Evolutionary conservation across 1,140 invertebrate species (phyloP), one percentile per base, ranked within the genome.

Genomic region (Wiebesia pumilae): DNA sequence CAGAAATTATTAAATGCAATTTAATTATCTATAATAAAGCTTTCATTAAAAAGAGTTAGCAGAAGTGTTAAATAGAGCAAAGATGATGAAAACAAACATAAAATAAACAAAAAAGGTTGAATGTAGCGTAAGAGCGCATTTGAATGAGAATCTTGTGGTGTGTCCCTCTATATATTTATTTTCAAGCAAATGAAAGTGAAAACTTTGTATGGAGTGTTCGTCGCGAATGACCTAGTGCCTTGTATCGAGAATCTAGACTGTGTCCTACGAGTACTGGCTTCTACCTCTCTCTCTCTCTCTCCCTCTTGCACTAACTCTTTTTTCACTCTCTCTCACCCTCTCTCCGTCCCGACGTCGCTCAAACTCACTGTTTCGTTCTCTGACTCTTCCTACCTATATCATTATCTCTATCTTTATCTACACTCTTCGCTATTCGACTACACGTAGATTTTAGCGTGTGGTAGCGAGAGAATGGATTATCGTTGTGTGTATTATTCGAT

Each of bases 141-240:
- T 19, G 19, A 0, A 10, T 14, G 77, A 33, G 83, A 84, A 84
- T 84, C 77, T 69, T 30, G 21, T 40, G 71, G 47, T 38, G 83
- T 62, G 43, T 51, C 82, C 71, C 69, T 73, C 69, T 65, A 6
- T 16, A 3, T 47, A 14, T 54, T 35, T 51, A 62, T 38, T 4
- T 43, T 71, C 58, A 30, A 33, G 38, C 54, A 75, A 87, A 93
- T 94, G 92, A 94, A 93, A 94, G 93, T 94, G 93, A 93, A 93
- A 94, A 94, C 90, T 91, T 90, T 3, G 71, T 75, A 19, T 10
- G 38, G 40, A 75, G 88, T 91, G 88, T 89, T 88, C 88, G 90
- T 89, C 89, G 87, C 84, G 75, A 88, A 92, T 93, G 93, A 93
- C 93, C 92, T 93, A 93, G 92, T 94, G 90, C 88, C 90, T 92